Evolutionary conservation across 2,888 invertebrate genomes (phyloP), one percentile per base, ranked within the genome.

Genomic region (Lacanobia oleracea): DNA sequence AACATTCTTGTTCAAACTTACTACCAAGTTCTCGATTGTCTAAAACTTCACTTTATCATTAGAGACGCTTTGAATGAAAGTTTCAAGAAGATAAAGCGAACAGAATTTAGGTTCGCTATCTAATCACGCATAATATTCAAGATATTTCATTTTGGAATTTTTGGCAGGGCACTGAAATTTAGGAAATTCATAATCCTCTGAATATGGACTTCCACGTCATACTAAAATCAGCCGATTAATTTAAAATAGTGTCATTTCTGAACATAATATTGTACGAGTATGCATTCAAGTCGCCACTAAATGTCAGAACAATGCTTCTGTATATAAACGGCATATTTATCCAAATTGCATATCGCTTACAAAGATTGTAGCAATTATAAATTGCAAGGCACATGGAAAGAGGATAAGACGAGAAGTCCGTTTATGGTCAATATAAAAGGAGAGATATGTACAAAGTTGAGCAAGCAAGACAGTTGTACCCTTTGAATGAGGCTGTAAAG

Each of bases 401-500:
- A 27, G 27, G 27, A 27, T 27, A 27, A 27, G 16, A 21, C 14
- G n/a, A 67, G 27, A 57, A 61, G n/a, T 37, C 63, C 23, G 27
- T 72, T 69, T 72, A 65, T 37, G 59, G 54, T 67, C 53, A 67
- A 67, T 79, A 65, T 51, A 23, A 66, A 73, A 66, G 37, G 21
- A 51, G 23, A n/a, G n/a, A 57, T 62, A 72, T 50, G 23, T 78
- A 65, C 16, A 62, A 72, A 72, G 43, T 72, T 59, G 53, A 56
- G 54, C 62, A 66, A 66, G 48, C 54, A 63, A 63, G 56, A 67
- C 62, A 53, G 48, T 60, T 68, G 67, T 51, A 60, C 54, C 51
- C 51, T 66, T 66, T 66, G 62, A 77, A 82, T 64, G 51, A 69
- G 74, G 37, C 51, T 67, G 67, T 82, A 73, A 78, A 82, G 69